A percentile compares a stretch with the other conserved stretches of the same genome.
These are phyloP conservation scores for Pygoscelis adeliae DNA, from an alignment of 2,113 vertebrate genomes.

Conservation along the genomic window DNA sequence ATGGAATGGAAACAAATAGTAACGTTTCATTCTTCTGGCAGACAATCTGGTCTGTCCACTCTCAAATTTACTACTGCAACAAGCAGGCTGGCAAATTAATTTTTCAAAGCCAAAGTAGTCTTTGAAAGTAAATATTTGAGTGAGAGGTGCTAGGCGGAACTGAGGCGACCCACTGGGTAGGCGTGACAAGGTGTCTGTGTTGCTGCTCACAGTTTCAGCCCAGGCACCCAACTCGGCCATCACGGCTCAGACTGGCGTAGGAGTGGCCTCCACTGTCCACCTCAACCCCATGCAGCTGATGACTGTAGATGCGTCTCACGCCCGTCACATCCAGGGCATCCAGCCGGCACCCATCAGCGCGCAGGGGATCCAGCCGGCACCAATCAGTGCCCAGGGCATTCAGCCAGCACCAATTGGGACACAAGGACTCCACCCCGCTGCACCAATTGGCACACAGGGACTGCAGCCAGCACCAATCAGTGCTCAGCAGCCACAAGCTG, in stretches of 20 bases:
- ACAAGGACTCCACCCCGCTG: conserved; percentile 87
- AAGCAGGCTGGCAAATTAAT: neutral
- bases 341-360: conserved; percentile 90
- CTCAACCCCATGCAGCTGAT: conserved; percentile 98
- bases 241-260: conserved; percentile 88
- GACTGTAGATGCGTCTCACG: conserved; percentile 87
- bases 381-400: conserved; percentile 89
- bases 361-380: conserved; percentile 89
- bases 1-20: neutral
- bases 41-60: neutral
- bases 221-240: conserved; percentile 92
- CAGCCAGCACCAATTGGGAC: conserved; percentile 89
- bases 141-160: neutral
- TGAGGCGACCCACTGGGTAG: neutral
- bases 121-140: neutral
- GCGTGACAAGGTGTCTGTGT: neutral
- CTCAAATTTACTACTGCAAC: neutral
- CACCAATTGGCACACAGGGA: conserved; percentile 86
- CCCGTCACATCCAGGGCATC: conserved; percentile 89
- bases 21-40: neutral
- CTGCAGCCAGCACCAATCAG: conserved; percentile 86
- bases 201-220: conserved; percentile 83
- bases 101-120: neutral
- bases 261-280: conserved; percentile 94
- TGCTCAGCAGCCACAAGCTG: conserved; percentile 80